phyloP scores from a whole-genome alignment of 2,797 vertebrate species.

The Myiotriccus ornatus region DNA sequence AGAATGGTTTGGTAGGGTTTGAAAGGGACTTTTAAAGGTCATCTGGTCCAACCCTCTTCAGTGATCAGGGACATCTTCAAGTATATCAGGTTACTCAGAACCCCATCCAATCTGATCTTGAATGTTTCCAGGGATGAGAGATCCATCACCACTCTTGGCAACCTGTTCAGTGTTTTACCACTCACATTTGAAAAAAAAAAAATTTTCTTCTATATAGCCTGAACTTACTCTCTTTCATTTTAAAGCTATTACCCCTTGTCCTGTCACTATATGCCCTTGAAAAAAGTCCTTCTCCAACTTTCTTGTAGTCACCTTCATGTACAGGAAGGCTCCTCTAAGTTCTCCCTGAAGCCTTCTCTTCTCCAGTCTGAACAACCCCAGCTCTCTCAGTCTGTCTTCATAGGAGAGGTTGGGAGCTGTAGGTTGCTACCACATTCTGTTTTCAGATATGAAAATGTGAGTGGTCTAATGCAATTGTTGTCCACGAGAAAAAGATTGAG shows the following conservation, averaged over 20 bases:
- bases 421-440: background rate
- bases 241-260: background rate
- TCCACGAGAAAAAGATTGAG: background rate
- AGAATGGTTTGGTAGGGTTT: background rate
- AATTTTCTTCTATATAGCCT: background rate
- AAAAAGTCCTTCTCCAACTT: background rate
- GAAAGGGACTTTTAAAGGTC: background rate
- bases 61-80: background rate
- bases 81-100: background rate
- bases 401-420: background rate
- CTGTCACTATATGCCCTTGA: background rate
- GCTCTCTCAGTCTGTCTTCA: background rate
- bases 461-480: background rate
- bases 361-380: background rate
- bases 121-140: background rate
- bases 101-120: background rate
- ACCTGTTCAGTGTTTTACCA: background rate
- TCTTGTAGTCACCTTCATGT: background rate
- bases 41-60: background rate
- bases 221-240: background rate
- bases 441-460: background rate
- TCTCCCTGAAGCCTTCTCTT: background rate
- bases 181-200: background rate
- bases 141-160: background rate
- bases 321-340: background rate